Evolutionary conservation across 2,113 vertebrate genomes (phyloP), one percentile per base, ranked within the genome.

Genomic region (Thryonomys swinderianus): DNA sequence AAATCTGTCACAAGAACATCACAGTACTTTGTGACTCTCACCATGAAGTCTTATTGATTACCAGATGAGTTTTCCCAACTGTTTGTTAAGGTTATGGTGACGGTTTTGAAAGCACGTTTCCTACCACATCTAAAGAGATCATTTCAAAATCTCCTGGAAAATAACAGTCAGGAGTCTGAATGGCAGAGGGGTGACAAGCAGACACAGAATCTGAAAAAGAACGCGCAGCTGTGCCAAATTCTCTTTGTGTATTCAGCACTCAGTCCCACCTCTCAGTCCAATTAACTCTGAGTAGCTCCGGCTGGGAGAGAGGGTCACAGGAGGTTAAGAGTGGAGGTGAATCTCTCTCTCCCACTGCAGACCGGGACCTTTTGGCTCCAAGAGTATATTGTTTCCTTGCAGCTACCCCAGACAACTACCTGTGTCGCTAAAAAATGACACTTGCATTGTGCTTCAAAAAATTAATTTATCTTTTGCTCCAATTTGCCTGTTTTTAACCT

Each of bases 1-100:
- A 0, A 91, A 95, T 96, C 37, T n/a, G 92, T 93, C 85, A 85
- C 78, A 94, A 96, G 90, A 95, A 93, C 95, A 12, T 64, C 64
- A 88, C 71, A 71, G 53, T 88, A 8, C 66, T 85, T 57, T 55
- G 61, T 59, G n/a, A 92, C 20, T 83, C 62, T 61, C 81, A 95
- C 85, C 37, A 85, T 57, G n/a, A 94, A 59, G 87, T 17, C 1
- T 62, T 84, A 87, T 57, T 82, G 92, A 96, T 96, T 95, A 84
- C 27, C 32, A 90, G 30, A 90, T 66, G 69, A 16, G 11, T 42
- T 95, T 96, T 90, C 32, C 48, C 37, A 61, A 3, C 37, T 85
- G 4, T 25, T 64, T 80, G 20, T 14, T 85, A 74, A 82, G 30
- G 45, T 96, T 59, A 59, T 53, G 37, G 9, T 66, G 71, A 18